Base-by-base conservation (phyloP, 2,113 vertebrate species). In the Butorides virescens region DNA sequence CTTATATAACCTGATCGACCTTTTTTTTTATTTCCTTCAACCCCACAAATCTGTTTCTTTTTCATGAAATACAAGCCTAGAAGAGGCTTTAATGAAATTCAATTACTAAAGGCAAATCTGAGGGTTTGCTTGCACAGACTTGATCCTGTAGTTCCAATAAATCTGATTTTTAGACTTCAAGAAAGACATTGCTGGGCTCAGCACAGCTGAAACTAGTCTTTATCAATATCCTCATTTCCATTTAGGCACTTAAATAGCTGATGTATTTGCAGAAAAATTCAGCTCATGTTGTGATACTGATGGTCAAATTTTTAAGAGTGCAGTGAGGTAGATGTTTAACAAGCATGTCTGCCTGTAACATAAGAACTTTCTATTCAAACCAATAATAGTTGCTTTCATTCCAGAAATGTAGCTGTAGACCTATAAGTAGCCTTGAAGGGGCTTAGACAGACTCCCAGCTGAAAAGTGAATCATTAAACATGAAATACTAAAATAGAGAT, bases 391-490 rank as follows among this genome's bases (percentile, higher is more conserved):
- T 86, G 14, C 14, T 68, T 89, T 86, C 9, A 2, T 82, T 86
- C 29, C 9, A 56, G 52, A 70, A 91, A 42, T 7, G 5, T 47
- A 82, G 21, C 32, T 72, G 19, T 66, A 61, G 42, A 56, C 8
- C 10, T 74, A n/a, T 55, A 61, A 11, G 11, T 61, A 58, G 18
- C 34, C 22, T 82, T 55, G 8, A 86, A 49, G 27, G 67, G 37
- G 37, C 81, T 88, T 92, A 49, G 72, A 71, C 19, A 93, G 56
- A 66, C 9, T 92, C 26, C 21, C 10, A 86, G 55, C 17, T 46
- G 58, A 52, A 91, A 93, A 92, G 11, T 81, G 75, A 96, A 74
- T 66, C 11, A 66, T 91, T 66, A 94, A 93, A 91, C 36, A 50
- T 90, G 52, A 93, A 93, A 92, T 75, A 78, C 8, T 88, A 58